Evolutionary conservation across 2,888 invertebrate genomes (phyloP).

Genomic region (Emmelina monodactyla): DNA sequence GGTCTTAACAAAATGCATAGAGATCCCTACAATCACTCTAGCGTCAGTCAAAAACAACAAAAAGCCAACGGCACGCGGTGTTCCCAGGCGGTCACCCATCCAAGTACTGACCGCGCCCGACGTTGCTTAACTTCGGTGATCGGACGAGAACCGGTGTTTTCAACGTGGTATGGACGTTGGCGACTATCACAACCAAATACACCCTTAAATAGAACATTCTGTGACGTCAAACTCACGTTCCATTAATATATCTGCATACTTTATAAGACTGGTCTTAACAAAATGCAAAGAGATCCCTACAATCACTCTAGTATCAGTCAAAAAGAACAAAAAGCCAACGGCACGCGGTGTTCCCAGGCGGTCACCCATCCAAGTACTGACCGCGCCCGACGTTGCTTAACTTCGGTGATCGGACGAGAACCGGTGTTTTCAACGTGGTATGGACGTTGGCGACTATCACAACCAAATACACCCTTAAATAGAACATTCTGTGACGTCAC

Average conservation of each 20-base stretch:
- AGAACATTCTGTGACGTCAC: no score
- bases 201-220: no score
- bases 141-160: conserved; percentile 57
- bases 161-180: conserved; percentile 48
- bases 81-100: conserved; percentile 57
- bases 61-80: conserved; percentile 43
- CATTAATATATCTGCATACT: no score
- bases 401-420: conserved; percentile 38
- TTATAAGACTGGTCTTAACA: no score
- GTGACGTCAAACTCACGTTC: no score
- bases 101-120: conserved; percentile 57
- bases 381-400: conserved; percentile 34
- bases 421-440: conserved; percentile 36
- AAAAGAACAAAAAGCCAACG: conserved; percentile 22
- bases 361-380: conserved; percentile 41
- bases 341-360: conserved; percentile 29
- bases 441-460: conserved; percentile 41
- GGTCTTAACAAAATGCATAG: no score
- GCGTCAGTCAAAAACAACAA: conserved; percentile 19
- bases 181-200: no score
- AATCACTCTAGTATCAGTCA: no score
- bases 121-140: conserved; percentile 59
- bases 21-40: no score
- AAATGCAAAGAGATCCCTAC: no score
- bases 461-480: no score